phyloP scores from a whole-genome alignment of 53 echinoderm and acorn worm species.

The Astropecten irregularis region DNA sequence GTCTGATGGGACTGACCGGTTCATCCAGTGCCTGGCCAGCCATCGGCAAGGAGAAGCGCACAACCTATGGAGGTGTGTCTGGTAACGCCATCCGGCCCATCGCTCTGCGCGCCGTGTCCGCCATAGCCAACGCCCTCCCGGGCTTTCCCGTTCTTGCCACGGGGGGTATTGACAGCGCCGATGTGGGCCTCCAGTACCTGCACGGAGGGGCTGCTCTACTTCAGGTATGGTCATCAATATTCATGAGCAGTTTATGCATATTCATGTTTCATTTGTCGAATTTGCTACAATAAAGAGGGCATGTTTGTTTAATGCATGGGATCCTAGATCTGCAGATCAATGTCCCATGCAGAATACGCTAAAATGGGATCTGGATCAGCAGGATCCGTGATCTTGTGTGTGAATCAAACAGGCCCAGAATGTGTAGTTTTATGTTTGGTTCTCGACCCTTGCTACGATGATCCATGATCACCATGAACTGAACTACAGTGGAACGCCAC shows the following conservation, averaged over 20 bases:
- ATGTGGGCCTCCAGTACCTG: constrained; percentile 90
- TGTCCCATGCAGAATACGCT: too few relatives aligned
- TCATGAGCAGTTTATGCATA: neutral
- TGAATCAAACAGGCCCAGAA: neutral
- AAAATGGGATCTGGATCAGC: too few relatives aligned
- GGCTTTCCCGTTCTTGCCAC: constrained; percentile 96
- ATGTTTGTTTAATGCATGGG: too few relatives aligned
- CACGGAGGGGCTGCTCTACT: constrained; percentile 87
- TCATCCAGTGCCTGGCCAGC: constrained; percentile 89
- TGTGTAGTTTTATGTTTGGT: too few relatives aligned
- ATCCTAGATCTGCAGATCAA: too few relatives aligned
- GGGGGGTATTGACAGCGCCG: constrained; percentile 94
- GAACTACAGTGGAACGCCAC: too few relatives aligned
- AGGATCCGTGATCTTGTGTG: too few relatives aligned
- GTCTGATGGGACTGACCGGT: constrained; percentile 90
- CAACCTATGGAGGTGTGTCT: constrained; percentile 96
- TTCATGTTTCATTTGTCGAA: neutral
- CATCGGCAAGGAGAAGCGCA: constrained; percentile 74
- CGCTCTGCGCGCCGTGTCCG: constrained; percentile 94
- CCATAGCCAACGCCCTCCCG: constrained; percentile 90
- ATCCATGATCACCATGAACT: too few relatives aligned
- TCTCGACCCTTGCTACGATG: too few relatives aligned
- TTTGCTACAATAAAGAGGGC: neutral
- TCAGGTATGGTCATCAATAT: constrained; percentile 61
- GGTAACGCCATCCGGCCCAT: constrained; percentile 98